Base-by-base conservation (phyloP, 2,888 invertebrate genomes). In the Eristalinus sepulchralis region DNA sequence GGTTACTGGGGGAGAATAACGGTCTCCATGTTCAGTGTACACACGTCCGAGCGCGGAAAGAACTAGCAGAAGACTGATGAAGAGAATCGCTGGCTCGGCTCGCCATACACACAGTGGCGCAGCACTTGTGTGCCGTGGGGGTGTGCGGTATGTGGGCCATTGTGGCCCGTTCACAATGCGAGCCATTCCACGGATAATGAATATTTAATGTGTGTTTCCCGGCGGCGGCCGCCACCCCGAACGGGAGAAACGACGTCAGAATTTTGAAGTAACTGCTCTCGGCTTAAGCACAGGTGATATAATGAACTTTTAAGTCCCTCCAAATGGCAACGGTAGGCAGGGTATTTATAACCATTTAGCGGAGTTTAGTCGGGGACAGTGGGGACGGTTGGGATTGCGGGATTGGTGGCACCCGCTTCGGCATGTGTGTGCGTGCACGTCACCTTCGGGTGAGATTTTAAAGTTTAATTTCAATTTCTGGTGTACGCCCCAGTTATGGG, bases 81-180 rank as follows among this genome's bases (percentile, higher is more conserved):
- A 59, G 72, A 73, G 60, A 68, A 63, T 57, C 34, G 27, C 31
- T 63, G 57, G 62, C 53, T 13, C 22, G 57, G 62, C 53, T 13
- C 22, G 57, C 24, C 2, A 5, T 57, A 10, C 57, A 27, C 24
- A 22, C 13, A 11, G 20, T n/a, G n/a, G n/a, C n/a, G n/a, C 24
- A 57, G 24, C 22, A 11, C 57, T 57, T 24, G 57, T 57, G 57
- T 27, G 27, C 27, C 27, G 27, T 24, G 13, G 36, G 31, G 67
- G 6, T 39, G 57, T 24, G 8, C 57, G 39, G 57, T 62, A 75
- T 80, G 70, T 71, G 71, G 71, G 80, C 66, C 70, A 73, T 64
- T 64, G 10, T 73, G 77, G 68, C 33, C 13, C 17, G 36, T 82
- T 85, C 85, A 85, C 85, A 82, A 82, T 85, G 39, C 47, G 67